Evolutionary conservation across 1,140 invertebrate genomes (phyloP).

Genomic region (Lepidotrigona ventralis): DNA sequence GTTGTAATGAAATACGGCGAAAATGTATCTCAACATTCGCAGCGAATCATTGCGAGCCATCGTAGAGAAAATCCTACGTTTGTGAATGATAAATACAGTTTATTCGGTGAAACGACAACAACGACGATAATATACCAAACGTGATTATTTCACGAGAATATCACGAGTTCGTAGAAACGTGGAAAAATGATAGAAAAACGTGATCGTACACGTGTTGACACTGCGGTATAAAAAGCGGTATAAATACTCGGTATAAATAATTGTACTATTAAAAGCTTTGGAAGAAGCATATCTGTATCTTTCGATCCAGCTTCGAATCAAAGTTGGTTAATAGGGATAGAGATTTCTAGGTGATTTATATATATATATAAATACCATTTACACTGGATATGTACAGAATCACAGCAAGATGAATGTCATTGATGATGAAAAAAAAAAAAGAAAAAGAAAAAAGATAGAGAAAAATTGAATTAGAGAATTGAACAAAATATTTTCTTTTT

Average conservation of each 20-base stretch:
- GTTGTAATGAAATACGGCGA: neutral
- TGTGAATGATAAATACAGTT: neutral
- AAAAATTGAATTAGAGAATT: too few species aligned
- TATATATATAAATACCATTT: slow-evolving; percentile 10
- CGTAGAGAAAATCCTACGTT: neutral
- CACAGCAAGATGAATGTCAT: neutral
- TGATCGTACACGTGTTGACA: neutral
- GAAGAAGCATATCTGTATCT: neutral
- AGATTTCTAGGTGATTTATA: neutral
- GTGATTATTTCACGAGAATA: neutral
- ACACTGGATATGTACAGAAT: neutral
- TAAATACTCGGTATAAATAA: slow-evolving; percentile 51
- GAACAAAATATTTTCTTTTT: too few species aligned
- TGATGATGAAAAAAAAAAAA: neutral
- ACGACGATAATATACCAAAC: neutral
- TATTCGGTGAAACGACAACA: neutral
- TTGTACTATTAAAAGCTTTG: slow-evolving; percentile 36
- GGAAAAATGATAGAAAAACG: slow-evolving; percentile 18
- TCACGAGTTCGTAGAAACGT: slow-evolving; percentile 14
- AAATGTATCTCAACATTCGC: too few species aligned
- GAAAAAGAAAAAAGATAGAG: too few species aligned
- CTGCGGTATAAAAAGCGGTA: slow-evolving; percentile 46
- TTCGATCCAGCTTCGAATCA: neutral
- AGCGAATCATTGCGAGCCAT: neutral
- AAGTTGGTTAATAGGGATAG: neutral